Percentiles rank a stretch among this genome's conserved stretches.
These are phyloP conservation scores for Dyspetes luteomarginatus DNA, from an alignment of 2,888 invertebrate species.

Conservation along the genomic window DNA sequence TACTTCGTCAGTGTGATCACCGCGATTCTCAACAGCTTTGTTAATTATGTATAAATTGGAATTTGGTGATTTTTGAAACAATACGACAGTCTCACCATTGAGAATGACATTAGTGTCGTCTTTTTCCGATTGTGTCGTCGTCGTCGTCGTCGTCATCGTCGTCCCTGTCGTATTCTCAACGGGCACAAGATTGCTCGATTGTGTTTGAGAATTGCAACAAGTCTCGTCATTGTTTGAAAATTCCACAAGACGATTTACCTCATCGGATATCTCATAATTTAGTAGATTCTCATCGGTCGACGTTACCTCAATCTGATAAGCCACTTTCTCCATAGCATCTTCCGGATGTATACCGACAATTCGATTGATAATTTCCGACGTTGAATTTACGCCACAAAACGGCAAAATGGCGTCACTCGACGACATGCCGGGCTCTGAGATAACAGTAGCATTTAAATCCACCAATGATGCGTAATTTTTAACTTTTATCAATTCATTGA, in stretches of 20 bases:
- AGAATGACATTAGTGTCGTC: conserved; percentile 79
- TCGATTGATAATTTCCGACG: conserved; percentile 68
- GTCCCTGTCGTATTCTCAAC: conserved; percentile 35
- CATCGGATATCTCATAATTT: conserved; percentile 60
- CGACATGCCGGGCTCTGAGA: conserved; percentile 35
- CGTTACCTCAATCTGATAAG: conserved; percentile 75
- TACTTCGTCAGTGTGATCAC: conserved; percentile 72
- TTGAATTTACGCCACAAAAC: conserved; percentile 64
- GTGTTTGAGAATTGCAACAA: conserved; percentile 25
- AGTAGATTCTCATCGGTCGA: conserved; percentile 71
- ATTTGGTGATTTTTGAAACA: conserved; percentile 80
- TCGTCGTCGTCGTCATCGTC: too few relatives aligned
- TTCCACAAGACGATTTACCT: conserved; percentile 47
- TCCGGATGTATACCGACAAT: conserved; percentile 77
- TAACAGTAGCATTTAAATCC: conserved; percentile 56
- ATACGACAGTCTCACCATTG: conserved; percentile 80
- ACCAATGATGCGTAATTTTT: conserved; percentile 75
- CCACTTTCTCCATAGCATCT: conserved; percentile 75
- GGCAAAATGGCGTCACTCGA: conserved; percentile 64
- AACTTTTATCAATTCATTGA: conserved; percentile 75
- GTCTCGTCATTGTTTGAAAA: conserved; percentile 18
- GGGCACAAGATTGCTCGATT: background rate
- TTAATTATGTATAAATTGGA: conserved; percentile 82
- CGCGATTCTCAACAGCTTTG: conserved; percentile 78
- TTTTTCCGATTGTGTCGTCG: too few relatives aligned